A percentile compares a stretch with the other conserved stretches of the same genome.
phyloP scores from a whole-genome alignment of 2,113 vertebrate genomes.

The Sclerurus mexicanus region DNA sequence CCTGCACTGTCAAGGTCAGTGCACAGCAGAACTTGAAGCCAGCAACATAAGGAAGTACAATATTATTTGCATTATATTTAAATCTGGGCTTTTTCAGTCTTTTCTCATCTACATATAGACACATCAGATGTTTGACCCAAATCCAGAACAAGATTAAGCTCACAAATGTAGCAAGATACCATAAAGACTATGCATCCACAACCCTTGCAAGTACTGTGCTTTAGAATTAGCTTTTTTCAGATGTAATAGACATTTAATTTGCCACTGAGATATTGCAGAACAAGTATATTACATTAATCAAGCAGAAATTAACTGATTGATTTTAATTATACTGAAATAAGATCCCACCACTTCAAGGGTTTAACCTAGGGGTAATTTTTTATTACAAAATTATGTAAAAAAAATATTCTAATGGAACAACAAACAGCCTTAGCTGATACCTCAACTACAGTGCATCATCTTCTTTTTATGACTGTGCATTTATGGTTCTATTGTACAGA shows the following conservation, averaged over 20 bases:
- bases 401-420: slow-evolving; percentile 45
- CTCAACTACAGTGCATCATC: neutral
- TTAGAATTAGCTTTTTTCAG: neutral
- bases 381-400: slow-evolving; percentile 57
- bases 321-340: slow-evolving; percentile 47
- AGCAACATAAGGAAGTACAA: neutral
- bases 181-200: neutral
- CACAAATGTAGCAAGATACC: neutral
- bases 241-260: slow-evolving; percentile 29
- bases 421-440: slow-evolving; percentile 46
- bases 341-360: slow-evolving; percentile 13
- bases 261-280: slow-evolving; percentile 1
- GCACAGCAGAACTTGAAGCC: neutral
- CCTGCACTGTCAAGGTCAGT: neutral
- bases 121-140: neutral
- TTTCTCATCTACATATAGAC: neutral
- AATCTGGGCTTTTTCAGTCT: neutral
- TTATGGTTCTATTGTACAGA: slow-evolving; percentile 51
- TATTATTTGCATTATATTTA: neutral
- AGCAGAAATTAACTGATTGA: slow-evolving; percentile 28
- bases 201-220: neutral
- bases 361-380: slow-evolving; percentile 56
- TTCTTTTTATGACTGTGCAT: slow-evolving; percentile 46
- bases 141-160: neutral
- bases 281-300: slow-evolving; percentile 38